Conservation (phyloP, 2,797 vertebrate species). For the Ptychadena robeensis region DNA sequence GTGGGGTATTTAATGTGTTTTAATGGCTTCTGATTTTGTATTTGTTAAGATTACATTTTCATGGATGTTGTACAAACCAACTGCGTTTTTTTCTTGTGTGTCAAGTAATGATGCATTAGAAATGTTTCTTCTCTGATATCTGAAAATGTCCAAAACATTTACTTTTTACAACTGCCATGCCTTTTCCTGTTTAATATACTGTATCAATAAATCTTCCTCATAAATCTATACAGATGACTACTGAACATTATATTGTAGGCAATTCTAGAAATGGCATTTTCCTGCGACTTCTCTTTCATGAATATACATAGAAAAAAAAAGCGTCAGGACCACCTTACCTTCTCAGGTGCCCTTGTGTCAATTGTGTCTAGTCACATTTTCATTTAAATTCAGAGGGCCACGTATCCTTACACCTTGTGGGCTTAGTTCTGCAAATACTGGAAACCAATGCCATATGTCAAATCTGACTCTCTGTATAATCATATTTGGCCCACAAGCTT, state of each 20-base stretch:
- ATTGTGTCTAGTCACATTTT: too few relatives aligned
- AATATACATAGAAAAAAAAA: neutral
- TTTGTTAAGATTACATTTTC: constrained; percentile 46
- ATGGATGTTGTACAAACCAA: constrained; percentile 27
- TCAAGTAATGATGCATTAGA: constrained; percentile 10
- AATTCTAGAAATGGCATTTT: neutral
- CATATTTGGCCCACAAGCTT: too few relatives aligned
- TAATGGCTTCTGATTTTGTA: constrained; percentile 55
- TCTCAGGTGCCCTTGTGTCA: too few relatives aligned
- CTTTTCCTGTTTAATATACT: neutral
- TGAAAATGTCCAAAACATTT: neutral
- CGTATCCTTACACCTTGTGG: too few relatives aligned
- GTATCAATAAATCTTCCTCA: neutral
- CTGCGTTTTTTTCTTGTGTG: constrained; percentile 20
- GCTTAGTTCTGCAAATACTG: too few relatives aligned
- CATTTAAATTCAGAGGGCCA: too few relatives aligned
- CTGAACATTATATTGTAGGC: neutral
- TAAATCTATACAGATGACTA: neutral
- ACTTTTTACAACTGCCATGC: neutral
- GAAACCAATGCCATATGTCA: too few relatives aligned
- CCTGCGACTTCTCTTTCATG: neutral
- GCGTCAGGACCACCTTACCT: neutral
- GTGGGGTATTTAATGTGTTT: constrained; percentile 50
- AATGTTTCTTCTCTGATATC: constrained; percentile 13
- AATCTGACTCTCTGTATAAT: too few relatives aligned